These are phyloP conservation scores for Phalacrocorax pelagicus DNA, from an alignment of 2,113 vertebrate species.

Conservation along the genomic window DNA sequence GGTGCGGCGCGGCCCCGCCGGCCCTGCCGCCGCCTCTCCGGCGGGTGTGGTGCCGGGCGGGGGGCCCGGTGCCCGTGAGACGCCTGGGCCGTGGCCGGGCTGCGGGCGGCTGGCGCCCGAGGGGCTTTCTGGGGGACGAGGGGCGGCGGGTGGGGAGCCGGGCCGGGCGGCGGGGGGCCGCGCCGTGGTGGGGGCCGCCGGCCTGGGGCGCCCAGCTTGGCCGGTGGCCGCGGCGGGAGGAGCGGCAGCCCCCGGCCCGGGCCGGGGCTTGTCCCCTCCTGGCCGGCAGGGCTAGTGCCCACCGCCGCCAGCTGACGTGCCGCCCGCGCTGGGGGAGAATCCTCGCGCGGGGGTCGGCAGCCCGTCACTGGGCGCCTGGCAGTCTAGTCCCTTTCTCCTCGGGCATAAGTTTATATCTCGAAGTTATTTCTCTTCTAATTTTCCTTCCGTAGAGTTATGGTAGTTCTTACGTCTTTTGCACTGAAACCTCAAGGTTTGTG, in stretches of 20 bases:
- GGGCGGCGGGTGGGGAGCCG: no score
- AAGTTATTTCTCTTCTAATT: neutral
- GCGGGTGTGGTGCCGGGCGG: no score
- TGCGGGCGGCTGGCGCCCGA: no score
- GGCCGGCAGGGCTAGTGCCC: neutral
- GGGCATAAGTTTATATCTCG: neutral
- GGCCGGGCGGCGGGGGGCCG: no score
- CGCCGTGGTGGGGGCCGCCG: no score
- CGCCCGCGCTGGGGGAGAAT: rapidly evolving
- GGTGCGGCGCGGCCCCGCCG: no score
- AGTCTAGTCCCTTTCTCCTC: rapidly evolving
- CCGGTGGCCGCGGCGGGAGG: no score
- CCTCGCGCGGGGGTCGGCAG: rapidly evolving
- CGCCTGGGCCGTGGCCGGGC: no score
- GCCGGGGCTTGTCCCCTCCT: neutral
- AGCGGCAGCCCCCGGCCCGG: neutral
- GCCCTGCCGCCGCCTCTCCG: no score
- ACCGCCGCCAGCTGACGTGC: rapidly evolving
- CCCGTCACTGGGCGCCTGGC: neutral
- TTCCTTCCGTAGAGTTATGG: neutral
- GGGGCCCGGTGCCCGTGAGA: no score
- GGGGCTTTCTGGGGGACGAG: no score
- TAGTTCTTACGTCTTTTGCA: neutral
- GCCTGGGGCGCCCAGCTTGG: no score
- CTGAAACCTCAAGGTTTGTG: neutral